Evolutionary conservation across 2,888 invertebrate genomes (phyloP), one percentile per base, ranked within the genome.

Genomic region (Drosophila macrospina): DNA sequence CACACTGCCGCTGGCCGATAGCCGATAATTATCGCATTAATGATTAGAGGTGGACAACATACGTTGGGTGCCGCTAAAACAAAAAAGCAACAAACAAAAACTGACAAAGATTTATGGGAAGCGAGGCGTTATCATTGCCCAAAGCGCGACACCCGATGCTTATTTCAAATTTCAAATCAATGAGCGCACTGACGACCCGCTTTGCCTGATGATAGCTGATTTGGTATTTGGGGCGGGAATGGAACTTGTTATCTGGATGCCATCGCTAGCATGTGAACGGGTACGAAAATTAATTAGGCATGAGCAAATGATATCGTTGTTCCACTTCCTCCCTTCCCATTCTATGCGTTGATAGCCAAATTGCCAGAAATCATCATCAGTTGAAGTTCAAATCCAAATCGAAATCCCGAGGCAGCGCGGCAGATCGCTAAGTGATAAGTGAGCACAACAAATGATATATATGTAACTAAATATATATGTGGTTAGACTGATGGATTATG

Each of bases 101-200:
- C 63, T 78, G 88, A 89, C 80, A 87, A 67, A 85, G 88, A 87
- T 87, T 77, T 83, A 87, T 80, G 72, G 69, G 65, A 57, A 69
- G 57, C 62, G 64, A 64, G 56, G 50, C 52, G 69, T 71, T 78
- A 74, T 77, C 77, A 72, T 24, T 69, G 63, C 60, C 57, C 45
- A 65, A 13, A 65, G n/a, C 56, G 64, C 70, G 62, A 71, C 67
- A 63, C 10, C n/a, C 73, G 75, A 75, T 75, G 77, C 78, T 72
- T 77, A 77, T 73, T 63, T 70, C 57, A 52, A 71, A 77, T 73
- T 63, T 70, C 57, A 52, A 71, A 67, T 67, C 64, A 72, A 55
- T 44, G 41, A 37, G 11, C 39, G 16, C 5, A 24, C 54, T 34
- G 26, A 42, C 20, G 32, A 34, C 20, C 54, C 54, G 54, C 54